Evolutionary conservation across 2,797 vertebrate species (phyloP), one percentile per base, ranked within the genome.

Genomic region (Helarctos malayanus): DNA sequence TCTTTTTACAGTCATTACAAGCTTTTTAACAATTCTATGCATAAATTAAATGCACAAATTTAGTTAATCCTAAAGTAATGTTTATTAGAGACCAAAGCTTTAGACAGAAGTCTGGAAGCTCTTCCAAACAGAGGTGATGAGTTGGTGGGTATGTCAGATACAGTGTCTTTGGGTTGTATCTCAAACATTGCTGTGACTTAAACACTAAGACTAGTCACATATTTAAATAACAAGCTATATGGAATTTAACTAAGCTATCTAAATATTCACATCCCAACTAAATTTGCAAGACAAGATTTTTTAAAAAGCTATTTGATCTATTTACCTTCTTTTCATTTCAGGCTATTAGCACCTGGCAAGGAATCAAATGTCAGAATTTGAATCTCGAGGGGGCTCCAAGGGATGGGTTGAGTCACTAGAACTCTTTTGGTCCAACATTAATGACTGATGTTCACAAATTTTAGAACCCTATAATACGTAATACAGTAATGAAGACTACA

Each of bases 61-160:
- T 57, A 57, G 18, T 73, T 73, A 83, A 41, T 49, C 56, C 9
- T 92, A 32, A 59, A 14, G 1, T 61, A 75, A 85, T 5, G 1
- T 84, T 88, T 92, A 21, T 79, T 52, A 25, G 9, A 68, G 3
- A 63, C 56, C 56, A 45, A 93, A 81, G 25, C 35, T 65, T 79
- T 38, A 57, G 56, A 49, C 38, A 47, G 61, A 97, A 99, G 99
- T 96, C 98, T 99, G 38, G 99, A 99, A 96, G 99, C 99, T 97
- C 99, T 99, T 99, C 98, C 99, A 91, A 99, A 99, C 1, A 99
- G 99, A 98, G 99, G 99, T 80, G 99, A 99, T 97, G 99, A 99
- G 96, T 99, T 99, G 98, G 99, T 99, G 84, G 99, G 99, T 69
- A 99, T 99, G 99, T 98, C 99, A 91, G 99, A 99, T 94, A 99